Base-by-base conservation (phyloP, 2,888 invertebrate species). In the Bedellia somnulentella region DNA sequence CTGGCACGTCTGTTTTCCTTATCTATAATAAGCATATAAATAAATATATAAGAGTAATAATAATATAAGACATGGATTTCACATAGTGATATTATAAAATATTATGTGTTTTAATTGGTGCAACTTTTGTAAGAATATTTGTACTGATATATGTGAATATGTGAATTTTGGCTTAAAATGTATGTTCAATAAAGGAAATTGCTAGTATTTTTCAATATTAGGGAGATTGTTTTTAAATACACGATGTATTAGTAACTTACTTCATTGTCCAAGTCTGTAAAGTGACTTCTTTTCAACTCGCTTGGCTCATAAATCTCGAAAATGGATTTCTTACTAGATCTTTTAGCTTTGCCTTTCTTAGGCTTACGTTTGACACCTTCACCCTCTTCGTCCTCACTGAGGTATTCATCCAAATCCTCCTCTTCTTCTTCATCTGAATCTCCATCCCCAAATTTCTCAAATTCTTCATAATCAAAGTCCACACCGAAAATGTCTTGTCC, bases 401-500 rank as follows among this genome's bases (percentile, higher is more conserved):
- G 81, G 43, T 91, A 89, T 37, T 89, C 87, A 41, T 88, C 88
- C 25, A 87, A 79, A 28, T 73, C 75, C 32, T 89, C 88, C 6
- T 89, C 90, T 2, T 89, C 89, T 16, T 89, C 89, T 29, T 89
- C 89, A 31, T 87, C 87, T 45, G 92, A 89, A 37, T 89, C 89
- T 39, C 92, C 92, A 31, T 91, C 89, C 4, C 86, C 91, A 49
- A 89, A 90, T 49, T 90, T 90, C 31, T 86, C 85, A 60, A 93
- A 90, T 42, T 93, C 93, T 35, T 92, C 92, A 52, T 89, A 93
- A 52, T 93, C 96, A 64, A 98, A 97, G 58, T 98, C 98, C n/a
- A 97, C 95, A 15, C 98, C 99, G 57, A 99, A 99, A 41, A 98
- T 95, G 55, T 99, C 98, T 61, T 97, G 96, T 31, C 98, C 99